phyloP scores from a whole-genome alignment of 2,888 invertebrate species.

The Drosophila sordidula region DNA sequence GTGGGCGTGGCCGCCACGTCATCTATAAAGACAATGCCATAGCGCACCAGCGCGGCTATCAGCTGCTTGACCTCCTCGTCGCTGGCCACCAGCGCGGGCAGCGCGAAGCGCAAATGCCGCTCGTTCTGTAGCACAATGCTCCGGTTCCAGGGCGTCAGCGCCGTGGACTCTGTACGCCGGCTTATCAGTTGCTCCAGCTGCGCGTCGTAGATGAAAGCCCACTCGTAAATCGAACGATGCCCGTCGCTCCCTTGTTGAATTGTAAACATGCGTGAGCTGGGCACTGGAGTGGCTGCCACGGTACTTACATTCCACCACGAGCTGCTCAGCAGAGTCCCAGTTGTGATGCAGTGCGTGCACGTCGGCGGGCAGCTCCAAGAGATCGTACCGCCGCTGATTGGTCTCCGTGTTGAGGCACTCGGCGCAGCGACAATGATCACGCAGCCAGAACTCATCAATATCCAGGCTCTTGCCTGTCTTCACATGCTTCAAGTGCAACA shows the following conservation, averaged over 20 bases:
- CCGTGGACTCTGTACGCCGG: constrained; percentile 44
- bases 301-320: constrained; percentile 86
- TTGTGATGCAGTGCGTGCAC: constrained; percentile 82
- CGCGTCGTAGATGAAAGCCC: constrained; percentile 48
- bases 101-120: constrained; percentile 83
- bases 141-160: constrained; percentile 86
- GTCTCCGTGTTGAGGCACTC: constrained; percentile 87
- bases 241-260: constrained; percentile 52
- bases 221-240: constrained; percentile 55
- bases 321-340: constrained; percentile 73
- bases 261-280: neutral
- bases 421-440: constrained; percentile 86
- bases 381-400: constrained; percentile 87
- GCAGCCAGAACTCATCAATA: constrained; percentile 81
- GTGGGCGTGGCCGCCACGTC: constrained; percentile 80
- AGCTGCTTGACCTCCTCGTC: constrained; percentile 85
- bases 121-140: constrained; percentile 83
- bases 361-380: constrained; percentile 86
- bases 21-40: constrained; percentile 84
- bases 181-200: constrained; percentile 71
- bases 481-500: constrained; percentile 66
- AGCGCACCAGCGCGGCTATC: constrained; percentile 84
- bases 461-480: constrained; percentile 59
- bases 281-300: no score
- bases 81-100: constrained; percentile 86